phyloP scores from a whole-genome alignment of 2,888 invertebrate species.

The Caenorhabditis wallacei region DNA sequence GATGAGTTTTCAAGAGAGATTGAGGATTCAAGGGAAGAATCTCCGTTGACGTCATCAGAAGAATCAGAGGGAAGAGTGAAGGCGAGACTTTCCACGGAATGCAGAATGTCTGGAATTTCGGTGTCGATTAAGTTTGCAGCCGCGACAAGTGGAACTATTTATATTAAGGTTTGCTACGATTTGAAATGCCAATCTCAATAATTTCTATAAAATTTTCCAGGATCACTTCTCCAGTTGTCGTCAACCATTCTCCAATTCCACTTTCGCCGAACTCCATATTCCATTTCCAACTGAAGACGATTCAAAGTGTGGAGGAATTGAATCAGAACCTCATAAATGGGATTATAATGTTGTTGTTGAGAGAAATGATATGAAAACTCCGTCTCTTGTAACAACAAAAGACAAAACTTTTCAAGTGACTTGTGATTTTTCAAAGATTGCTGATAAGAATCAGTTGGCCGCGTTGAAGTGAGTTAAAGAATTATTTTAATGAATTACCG shows the following conservation, averaged over 20 bases:
- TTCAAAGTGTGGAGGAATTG: conserved; percentile 78
- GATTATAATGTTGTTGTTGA: conserved; percentile 81
- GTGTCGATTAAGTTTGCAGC: conserved; percentile 75
- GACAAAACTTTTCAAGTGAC: conserved; percentile 82
- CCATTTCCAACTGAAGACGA: conserved; percentile 78
- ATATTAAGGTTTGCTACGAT: conserved; percentile 75
- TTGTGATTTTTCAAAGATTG: conserved; percentile 80
- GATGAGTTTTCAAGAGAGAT: conserved; percentile 58
- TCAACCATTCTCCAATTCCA: conserved; percentile 63
- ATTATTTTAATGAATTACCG: not conserved
- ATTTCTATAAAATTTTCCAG: conserved; percentile 51
- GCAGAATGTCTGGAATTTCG: conserved; percentile 79
- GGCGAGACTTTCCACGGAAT: conserved; percentile 79
- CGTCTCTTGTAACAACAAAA: conserved; percentile 79
- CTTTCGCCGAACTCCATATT: conserved; percentile 75
- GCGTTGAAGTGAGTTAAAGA: conserved; percentile 47
- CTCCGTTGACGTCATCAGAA: conserved; percentile 45
- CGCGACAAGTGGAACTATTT: conserved; percentile 80
- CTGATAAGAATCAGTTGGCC: conserved; percentile 63
- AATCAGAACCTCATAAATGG: conserved; percentile 78
- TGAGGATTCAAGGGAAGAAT: conserved; percentile 15
- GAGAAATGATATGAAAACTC: conserved; percentile 77
- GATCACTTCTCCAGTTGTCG: conserved; percentile 72
- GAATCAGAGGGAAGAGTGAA: conserved; percentile 40
- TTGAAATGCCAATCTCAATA: too few relatives aligned